Evolutionary conservation across 92 coral and sea anemone genomes (phyloP).

Genomic region (Actinostola sp.): DNA sequence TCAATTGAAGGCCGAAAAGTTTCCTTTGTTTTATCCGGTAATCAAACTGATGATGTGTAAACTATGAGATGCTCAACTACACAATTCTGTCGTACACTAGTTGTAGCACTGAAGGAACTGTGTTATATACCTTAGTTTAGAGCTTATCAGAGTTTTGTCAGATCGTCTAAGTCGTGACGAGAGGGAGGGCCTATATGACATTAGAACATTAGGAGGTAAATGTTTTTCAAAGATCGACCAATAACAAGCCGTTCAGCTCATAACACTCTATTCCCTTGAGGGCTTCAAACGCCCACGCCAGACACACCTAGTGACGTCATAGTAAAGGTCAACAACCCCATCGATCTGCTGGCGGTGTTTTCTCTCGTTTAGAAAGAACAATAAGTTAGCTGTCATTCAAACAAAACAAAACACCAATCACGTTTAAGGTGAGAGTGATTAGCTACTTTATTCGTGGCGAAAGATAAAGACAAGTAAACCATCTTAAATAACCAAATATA

Average conservation of each 20-base stretch:
- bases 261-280: constrained; percentile 85
- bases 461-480: constrained; percentile 18
- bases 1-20: neutral
- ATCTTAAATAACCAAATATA: neutral
- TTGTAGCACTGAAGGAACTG: neutral
- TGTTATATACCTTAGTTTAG: constrained; percentile 26
- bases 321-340: constrained; percentile 69
- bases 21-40: constrained; percentile 39
- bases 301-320: constrained; percentile 99
- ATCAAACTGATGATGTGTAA: constrained; percentile 12
- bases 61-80: neutral
- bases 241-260: constrained; percentile 63
- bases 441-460: constrained; percentile 27
- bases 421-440: constrained; percentile 43
- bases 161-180: constrained; percentile 37
- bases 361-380: constrained; percentile 61
- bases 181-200: constrained; percentile 96
- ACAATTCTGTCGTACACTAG: neutral
- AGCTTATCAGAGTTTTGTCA: constrained; percentile 36
- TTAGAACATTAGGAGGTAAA: constrained; percentile 88
- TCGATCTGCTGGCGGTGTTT: constrained; percentile 55
- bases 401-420: constrained; percentile 65
- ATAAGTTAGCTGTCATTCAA: constrained; percentile 66
- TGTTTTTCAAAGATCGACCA: constrained; percentile 74
- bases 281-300: constrained; percentile 92